These are phyloP conservation scores for Melanostigma gelatinosum DNA, from an alignment of 2,113 vertebrate species.

Conservation along the genomic window DNA sequence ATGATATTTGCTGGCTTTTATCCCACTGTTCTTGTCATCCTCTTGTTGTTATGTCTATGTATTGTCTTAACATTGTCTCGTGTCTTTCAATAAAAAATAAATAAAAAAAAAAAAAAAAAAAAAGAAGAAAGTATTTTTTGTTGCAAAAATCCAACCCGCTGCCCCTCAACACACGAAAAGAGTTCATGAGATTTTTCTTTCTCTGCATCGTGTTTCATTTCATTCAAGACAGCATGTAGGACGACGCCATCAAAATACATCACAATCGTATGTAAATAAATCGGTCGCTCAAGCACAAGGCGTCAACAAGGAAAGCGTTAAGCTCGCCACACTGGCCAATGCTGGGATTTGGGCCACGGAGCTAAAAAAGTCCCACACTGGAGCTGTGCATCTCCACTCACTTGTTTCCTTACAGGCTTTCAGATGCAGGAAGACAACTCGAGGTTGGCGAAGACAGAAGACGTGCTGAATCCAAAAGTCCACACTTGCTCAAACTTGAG, in stretches of 20 bases:
- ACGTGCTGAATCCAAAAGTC: conserved; percentile 47
- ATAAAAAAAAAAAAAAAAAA: too few species aligned
- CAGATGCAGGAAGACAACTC: conserved; percentile 34
- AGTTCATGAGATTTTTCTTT: background rate
- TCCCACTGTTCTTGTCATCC: too few species aligned
- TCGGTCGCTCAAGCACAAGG: conserved; percentile 17
- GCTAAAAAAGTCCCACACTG: conserved; percentile 42
- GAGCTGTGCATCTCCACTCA: conserved; percentile 28
- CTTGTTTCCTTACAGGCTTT: conserved; percentile 45
- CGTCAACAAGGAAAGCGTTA: conserved; percentile 15
- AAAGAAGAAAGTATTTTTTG: background rate
- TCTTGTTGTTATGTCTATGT: too few species aligned
- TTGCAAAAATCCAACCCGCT: conserved; percentile 1
- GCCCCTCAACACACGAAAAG: background rate
- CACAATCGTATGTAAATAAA: conserved; percentile 32
- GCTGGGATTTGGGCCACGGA: conserved; percentile 14
- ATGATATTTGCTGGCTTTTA: too few species aligned
- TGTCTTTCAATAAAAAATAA: too few species aligned
- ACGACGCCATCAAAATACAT: background rate
- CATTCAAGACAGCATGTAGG: too few species aligned
- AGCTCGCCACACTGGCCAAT: conserved; percentile 11
- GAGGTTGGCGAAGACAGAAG: background rate
- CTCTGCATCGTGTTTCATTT: background rate
- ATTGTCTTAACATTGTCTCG: too few species aligned
- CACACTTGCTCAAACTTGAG: conserved; percentile 38